phyloP scores from a whole-genome alignment of 1,140 invertebrate species.

The Lithobius niger region DNA sequence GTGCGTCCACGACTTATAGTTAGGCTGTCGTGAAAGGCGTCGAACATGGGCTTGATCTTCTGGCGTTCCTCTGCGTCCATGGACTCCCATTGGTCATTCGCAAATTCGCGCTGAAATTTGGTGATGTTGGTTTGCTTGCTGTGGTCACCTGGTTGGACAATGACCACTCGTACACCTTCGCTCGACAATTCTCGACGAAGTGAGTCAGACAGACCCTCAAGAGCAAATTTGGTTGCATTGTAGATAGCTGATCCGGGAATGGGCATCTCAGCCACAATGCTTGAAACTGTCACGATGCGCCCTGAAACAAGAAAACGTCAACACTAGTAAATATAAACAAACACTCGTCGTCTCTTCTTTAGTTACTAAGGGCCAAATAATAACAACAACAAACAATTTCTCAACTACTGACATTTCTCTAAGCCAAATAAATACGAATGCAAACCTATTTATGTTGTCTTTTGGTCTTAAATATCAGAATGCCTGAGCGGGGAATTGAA shows the following conservation, averaged over 20 bases:
- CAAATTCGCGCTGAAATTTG: slow-evolving; percentile 13
- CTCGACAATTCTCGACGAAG: slow-evolving; percentile 27
- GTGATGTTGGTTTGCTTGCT: slow-evolving; percentile 27
- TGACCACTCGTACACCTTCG: slow-evolving; percentile 28
- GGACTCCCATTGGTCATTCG: slow-evolving; percentile 17
- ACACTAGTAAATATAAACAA: no score
- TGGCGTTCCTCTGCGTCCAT: slow-evolving; percentile 13
- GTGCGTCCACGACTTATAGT: background rate
- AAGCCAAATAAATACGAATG: no score
- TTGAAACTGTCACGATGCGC: slow-evolving; percentile 31
- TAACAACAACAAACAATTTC: no score
- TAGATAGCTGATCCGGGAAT: slow-evolving; percentile 26
- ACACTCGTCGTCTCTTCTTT: no score
- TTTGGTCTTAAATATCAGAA: no score
- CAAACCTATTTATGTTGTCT: no score
- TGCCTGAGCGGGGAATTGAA: no score
- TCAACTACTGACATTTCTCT: no score
- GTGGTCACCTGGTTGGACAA: slow-evolving; percentile 30
- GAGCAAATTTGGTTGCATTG: slow-evolving; percentile 28
- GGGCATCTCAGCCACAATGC: slow-evolving; percentile 26
- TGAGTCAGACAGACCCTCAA: slow-evolving; percentile 27
- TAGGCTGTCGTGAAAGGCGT: background rate
- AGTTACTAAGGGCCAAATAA: no score
- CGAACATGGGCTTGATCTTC: slow-evolving; percentile 16
- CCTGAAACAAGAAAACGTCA: slow-evolving; percentile 19